Percentiles rank a stretch among this genome's conserved stretches.
Evolutionary conservation across 2,888 invertebrate species (phyloP).

Genomic region (Thalpophila matura): DNA sequence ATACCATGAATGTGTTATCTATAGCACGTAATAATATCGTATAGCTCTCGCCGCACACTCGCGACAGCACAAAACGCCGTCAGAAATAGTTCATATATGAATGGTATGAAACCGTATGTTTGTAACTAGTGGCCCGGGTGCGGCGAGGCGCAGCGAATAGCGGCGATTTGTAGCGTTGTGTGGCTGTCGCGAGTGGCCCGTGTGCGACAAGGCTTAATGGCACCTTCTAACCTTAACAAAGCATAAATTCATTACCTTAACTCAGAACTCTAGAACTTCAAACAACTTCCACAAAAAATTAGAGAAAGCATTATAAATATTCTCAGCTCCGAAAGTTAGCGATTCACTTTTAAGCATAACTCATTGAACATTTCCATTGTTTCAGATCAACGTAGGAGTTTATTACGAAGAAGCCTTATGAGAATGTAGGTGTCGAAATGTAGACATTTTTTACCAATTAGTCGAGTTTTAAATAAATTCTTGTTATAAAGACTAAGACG

Average conservation of each 20-base stretch:
- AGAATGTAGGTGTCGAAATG: conserved; percentile 85
- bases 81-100: too few relatives aligned
- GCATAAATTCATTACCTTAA: conserved; percentile 13
- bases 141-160: too few relatives aligned
- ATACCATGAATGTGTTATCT: neutral
- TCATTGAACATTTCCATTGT: conserved; percentile 66
- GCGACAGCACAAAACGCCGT: too few relatives aligned
- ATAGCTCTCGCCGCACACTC: too few relatives aligned
- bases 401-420: conserved; percentile 90
- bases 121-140: too few relatives aligned
- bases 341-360: conserved; percentile 13
- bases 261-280: conserved; percentile 8
- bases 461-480: conserved; percentile 81
- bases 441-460: conserved; percentile 88
- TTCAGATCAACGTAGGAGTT: conserved; percentile 90
- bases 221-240: neutral
- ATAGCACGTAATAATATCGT: too few relatives aligned
- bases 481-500: conserved; percentile 83
- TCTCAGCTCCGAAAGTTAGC: conserved; percentile 12
- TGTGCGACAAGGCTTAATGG: too few relatives aligned
- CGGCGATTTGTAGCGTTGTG: too few relatives aligned
- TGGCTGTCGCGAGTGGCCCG: too few relatives aligned
- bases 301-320: conserved; percentile 30
- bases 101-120: too few relatives aligned
- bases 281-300: conserved; percentile 27